Conservation (phyloP, 2,797 vertebrate species). For the Fratercula arctica region DNA sequence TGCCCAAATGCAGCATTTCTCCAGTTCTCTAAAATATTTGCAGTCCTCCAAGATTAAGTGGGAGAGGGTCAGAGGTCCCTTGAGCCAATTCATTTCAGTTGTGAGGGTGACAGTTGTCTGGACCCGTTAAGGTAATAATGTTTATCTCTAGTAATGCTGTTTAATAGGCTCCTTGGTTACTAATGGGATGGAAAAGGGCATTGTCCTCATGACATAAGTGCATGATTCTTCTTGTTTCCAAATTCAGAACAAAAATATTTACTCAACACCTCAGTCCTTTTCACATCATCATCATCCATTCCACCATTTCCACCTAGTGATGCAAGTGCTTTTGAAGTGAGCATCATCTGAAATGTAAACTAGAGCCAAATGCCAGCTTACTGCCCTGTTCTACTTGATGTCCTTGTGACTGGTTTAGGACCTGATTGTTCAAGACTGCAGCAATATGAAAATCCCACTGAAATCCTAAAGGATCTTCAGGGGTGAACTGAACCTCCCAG, state of each 20-base stretch:
- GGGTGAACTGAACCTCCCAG: background rate
- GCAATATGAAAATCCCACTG: background rate
- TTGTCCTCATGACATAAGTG: background rate
- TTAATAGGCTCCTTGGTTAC: conserved; percentile 58
- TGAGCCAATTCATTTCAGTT: background rate
- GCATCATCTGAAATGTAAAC: background rate
- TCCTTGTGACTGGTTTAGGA: background rate
- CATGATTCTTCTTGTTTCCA: conserved; percentile 15
- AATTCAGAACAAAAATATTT: conserved; percentile 47
- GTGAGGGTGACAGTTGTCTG: background rate
- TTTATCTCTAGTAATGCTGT: conserved; percentile 50
- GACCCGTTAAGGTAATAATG: conserved; percentile 32
- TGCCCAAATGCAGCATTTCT: background rate
- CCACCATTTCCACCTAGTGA: background rate
- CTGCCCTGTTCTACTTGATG: background rate
- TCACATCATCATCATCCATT: conserved; percentile 6
- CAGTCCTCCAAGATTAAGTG: background rate
- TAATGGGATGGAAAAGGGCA: conserved; percentile 52
- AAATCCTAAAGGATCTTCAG: background rate
- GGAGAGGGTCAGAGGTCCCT: background rate
- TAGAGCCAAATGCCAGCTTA: background rate
- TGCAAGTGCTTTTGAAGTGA: background rate
- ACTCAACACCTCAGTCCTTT: conserved; percentile 8
- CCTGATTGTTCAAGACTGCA: background rate
- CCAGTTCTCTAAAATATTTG: background rate